Conservation (phyloP, 2,888 invertebrate species). For the Dastarcus helophoroides region DNA sequence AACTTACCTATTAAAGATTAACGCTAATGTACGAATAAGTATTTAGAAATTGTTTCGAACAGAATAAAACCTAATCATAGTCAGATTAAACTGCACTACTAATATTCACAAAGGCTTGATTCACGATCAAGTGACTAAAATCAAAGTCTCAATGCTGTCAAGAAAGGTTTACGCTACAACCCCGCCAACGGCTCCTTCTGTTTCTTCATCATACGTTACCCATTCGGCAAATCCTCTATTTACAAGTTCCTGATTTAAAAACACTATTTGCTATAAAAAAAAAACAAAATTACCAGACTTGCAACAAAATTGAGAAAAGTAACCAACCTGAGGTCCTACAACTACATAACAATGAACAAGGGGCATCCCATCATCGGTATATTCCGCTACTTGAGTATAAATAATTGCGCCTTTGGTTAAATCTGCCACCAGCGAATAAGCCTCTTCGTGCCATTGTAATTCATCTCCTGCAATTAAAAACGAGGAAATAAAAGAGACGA, state of each 20-base stretch:
- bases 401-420: constrained; percentile 73
- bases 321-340: constrained; percentile 57
- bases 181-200: constrained; percentile 12
- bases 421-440: constrained; percentile 64
- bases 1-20: too few relatives aligned
- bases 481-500: not conserved
- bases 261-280: constrained; percentile 59
- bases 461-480: constrained; percentile 32
- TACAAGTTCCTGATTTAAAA: constrained; percentile 78
- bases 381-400: constrained; percentile 81
- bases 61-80: not conserved
- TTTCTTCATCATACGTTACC: constrained; percentile 30
- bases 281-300: constrained; percentile 8
- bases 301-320: not conserved
- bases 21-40: too few relatives aligned
- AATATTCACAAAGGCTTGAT: constrained; percentile 21
- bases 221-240: constrained; percentile 73
- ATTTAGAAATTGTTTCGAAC: too few relatives aligned
- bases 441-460: constrained; percentile 60
- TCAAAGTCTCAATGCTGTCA: constrained; percentile 2
- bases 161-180: constrained; percentile 1
- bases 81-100: not conserved
- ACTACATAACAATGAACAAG: constrained; percentile 26
- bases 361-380: constrained; percentile 66
- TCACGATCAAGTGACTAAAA: constrained; percentile 24